These are phyloP conservation scores for Dicyrtoma fusca DNA, from an alignment of 2,888 invertebrate genomes.

Conservation along the genomic window DNA sequence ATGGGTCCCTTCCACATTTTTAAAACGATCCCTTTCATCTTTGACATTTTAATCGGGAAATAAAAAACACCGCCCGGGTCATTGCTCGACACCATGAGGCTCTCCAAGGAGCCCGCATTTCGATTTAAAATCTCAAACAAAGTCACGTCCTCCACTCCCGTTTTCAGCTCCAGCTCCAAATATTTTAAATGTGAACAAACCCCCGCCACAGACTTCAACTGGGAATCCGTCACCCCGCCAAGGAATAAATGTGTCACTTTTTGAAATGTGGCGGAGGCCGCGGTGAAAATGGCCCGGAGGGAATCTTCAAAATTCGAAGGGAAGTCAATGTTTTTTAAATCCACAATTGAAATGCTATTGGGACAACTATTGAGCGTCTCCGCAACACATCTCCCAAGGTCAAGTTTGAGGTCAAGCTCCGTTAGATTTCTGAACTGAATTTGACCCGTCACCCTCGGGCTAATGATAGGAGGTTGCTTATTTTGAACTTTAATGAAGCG, in stretches of 20 bases:
- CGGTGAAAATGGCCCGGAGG: background rate
- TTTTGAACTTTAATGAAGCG: background rate
- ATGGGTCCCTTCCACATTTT: conserved; percentile 15
- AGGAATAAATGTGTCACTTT: background rate
- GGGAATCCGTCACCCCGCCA: background rate
- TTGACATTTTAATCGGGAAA: conserved; percentile 1
- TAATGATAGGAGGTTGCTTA: background rate
- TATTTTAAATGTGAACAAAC: background rate
- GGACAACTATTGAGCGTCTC: conserved; percentile 2
- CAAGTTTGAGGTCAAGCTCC: background rate
- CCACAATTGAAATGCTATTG: background rate
- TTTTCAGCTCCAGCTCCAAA: background rate
- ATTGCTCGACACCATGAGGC: background rate
- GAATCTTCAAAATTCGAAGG: background rate
- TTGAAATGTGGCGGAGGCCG: background rate
- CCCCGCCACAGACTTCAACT: background rate
- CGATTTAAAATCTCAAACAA: background rate
- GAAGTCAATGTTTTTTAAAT: background rate
- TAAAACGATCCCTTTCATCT: background rate
- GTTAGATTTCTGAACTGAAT: background rate
- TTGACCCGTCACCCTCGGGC: no score
- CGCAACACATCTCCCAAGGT: background rate
- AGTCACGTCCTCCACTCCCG: background rate
- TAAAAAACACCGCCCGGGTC: background rate
- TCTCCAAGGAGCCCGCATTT: background rate